Percentiles rank a stretch among this genome's conserved stretches.
Conservation (phyloP, 1,140 invertebrate genomes). For the Pachypeltis micranthus region DNA sequence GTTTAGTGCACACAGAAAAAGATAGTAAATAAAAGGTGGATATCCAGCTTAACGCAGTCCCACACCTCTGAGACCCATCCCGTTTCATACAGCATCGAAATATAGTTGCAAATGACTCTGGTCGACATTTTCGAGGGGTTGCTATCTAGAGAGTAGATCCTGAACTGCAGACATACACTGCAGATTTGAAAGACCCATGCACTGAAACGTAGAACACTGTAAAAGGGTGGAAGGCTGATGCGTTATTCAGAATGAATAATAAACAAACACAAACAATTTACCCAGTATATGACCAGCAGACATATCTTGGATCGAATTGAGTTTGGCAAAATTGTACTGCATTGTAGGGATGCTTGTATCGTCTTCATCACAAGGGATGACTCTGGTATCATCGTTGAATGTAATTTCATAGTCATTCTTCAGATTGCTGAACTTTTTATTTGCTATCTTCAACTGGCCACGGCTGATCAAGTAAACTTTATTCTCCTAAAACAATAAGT, state of each 20-base stretch:
- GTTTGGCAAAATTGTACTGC: conserved; percentile 70
- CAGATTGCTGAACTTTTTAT: conserved; percentile 72
- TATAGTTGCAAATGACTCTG: too few relatives aligned
- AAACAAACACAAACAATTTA: too few relatives aligned
- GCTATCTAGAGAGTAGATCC: too few relatives aligned
- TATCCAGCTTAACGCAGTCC: too few relatives aligned
- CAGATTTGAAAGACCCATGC: not conserved
- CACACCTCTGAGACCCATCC: too few relatives aligned
- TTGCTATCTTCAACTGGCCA: conserved; percentile 74
- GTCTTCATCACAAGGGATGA: conserved; percentile 57
- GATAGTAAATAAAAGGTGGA: too few relatives aligned
- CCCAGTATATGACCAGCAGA: conserved; percentile 57
- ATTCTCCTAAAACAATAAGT: conserved; percentile 55
- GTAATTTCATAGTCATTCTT: conserved; percentile 96
- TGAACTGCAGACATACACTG: too few relatives aligned
- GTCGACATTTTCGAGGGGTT: too few relatives aligned
- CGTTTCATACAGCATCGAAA: too few relatives aligned
- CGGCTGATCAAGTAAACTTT: conserved; percentile 82
- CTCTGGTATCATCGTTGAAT: conserved; percentile 65
- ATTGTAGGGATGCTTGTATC: conserved; percentile 55
- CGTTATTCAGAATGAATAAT: too few relatives aligned
- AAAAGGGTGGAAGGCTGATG: not conserved
- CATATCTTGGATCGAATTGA: conserved; percentile 59
- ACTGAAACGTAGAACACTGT: not conserved
- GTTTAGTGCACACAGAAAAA: too few relatives aligned